Evolutionary conservation across 2,113 vertebrate genomes (phyloP).

Genomic region (Phalacrocorax pelagicus): DNA sequence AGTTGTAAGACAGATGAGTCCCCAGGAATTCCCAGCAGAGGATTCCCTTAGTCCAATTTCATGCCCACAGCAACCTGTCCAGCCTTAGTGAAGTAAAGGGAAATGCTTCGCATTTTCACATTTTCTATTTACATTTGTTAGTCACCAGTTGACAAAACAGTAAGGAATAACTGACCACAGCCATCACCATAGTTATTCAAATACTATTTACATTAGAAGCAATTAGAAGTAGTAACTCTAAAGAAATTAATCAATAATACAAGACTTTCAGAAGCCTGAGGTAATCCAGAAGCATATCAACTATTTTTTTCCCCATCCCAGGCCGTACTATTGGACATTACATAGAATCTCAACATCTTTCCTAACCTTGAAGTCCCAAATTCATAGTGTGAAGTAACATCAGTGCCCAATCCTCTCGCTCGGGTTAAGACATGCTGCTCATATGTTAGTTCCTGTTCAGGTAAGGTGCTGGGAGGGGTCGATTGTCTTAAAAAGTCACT

Average conservation of each 20-base stretch:
- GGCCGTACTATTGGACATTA: background rate
- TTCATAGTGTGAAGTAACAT: background rate
- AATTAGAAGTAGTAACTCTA: background rate
- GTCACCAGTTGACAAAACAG: background rate
- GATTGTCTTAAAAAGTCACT: background rate
- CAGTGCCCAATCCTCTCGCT: background rate
- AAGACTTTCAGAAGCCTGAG: background rate
- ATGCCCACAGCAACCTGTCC: background rate
- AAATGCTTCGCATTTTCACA: background rate
- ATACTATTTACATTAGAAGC: background rate
- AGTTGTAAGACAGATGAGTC: background rate
- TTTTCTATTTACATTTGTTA: background rate
- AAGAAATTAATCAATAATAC: background rate
- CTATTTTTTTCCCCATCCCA: background rate
- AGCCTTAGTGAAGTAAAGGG: background rate
- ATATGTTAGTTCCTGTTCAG: background rate
- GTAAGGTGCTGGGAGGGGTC: rapidly evolving
- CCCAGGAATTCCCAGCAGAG: background rate
- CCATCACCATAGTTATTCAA: background rate
- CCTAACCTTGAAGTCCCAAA: background rate
- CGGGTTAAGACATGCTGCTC: background rate
- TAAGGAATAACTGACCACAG: background rate
- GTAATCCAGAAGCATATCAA: background rate
- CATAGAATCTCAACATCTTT: background rate
- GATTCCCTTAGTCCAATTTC: rapidly evolving